Percentiles rank a stretch among this genome's conserved stretches.
Conservation (phyloP, 2,113 vertebrate species). For the Mastomys coucha region DNA sequence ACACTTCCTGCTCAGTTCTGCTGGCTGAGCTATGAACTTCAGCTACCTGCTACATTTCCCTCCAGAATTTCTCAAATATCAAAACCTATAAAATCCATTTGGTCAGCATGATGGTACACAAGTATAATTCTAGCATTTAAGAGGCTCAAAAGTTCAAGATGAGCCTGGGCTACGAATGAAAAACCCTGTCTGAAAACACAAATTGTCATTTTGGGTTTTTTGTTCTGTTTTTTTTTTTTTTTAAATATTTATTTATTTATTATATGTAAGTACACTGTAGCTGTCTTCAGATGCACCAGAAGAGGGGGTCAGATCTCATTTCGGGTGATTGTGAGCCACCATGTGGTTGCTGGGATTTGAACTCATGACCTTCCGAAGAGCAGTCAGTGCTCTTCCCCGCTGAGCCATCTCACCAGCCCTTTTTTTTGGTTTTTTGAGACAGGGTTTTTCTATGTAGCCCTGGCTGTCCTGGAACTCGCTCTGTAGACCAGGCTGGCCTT, state of each 20-base stretch:
- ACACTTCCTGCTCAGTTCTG: not conserved
- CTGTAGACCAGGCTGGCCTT: not conserved
- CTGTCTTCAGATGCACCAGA: too few species aligned
- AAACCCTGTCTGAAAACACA: not conserved
- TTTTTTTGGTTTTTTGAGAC: not conserved
- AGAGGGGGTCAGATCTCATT: too few species aligned
- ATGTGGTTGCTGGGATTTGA: too few species aligned
- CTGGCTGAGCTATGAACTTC: not conserved
- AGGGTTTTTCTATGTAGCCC: not conserved
- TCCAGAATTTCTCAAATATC: not conserved
- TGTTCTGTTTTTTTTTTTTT: too few species aligned
- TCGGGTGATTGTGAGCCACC: too few species aligned
- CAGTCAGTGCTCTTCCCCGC: too few species aligned
- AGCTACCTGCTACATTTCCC: not conserved
- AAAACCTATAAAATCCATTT: not conserved
- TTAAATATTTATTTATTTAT: too few species aligned
- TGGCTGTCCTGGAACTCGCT: not conserved
- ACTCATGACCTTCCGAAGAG: too few species aligned
- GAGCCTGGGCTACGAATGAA: not conserved
- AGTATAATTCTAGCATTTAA: not conserved
- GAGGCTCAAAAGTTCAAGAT: not conserved
- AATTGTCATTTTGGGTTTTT: not conserved
- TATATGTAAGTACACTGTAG: too few species aligned
- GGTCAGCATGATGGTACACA: not conserved
- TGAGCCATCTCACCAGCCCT: too few species aligned